Evolutionary conservation across 2,888 invertebrate genomes (phyloP), one percentile per base, ranked within the genome.

Genomic region (Himalopsyche japonica): DNA sequence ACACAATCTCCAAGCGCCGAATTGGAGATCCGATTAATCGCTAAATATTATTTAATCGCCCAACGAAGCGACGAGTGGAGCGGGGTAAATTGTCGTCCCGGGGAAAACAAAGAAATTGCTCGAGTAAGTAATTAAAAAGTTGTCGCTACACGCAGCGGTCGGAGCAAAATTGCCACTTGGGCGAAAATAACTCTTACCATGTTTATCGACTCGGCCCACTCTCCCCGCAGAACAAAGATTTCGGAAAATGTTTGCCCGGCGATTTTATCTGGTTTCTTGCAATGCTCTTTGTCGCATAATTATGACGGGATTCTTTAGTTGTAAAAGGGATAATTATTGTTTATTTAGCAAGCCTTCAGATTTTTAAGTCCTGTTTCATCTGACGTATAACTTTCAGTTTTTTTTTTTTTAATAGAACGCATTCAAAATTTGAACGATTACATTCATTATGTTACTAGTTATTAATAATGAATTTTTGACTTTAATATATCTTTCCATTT

Each of bases 121-220:
- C 76, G 37, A 64, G 64, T 57, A 84, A 84, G 84, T 81, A 84
- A 84, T 84, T 84, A 84, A 80, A 77, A 81, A 84, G 84, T 84
- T 84, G 84, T 84, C 84, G 76, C 81, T 57, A 78, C 78, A 78
- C 78, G 20, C 32, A 20, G 78, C 78, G 79, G 80, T 81, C 32
- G 77, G 64, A 77, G 57, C 76, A 57, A 47, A 84, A 84, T 84
- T 84, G 84, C 43, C 81, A 80, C 43, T 77, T 78, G 77, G 80
- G 57, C 80, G 49, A 80, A 83, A 83, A 80, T 83, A 80, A 80
- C 78, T 83, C 34, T 27, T 20, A 7, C 78, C 32, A 24, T 43
- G 78, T 43, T 37, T 34, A 37, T 18, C 24, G 78, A 34, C 37
- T 57, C 43, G 57, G 20, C 24, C 57, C 57, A 57, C 20, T 43